Evolutionary conservation across 1,140 invertebrate genomes (phyloP), one percentile per base, ranked within the genome.

Genomic region (Physella acuta): DNA sequence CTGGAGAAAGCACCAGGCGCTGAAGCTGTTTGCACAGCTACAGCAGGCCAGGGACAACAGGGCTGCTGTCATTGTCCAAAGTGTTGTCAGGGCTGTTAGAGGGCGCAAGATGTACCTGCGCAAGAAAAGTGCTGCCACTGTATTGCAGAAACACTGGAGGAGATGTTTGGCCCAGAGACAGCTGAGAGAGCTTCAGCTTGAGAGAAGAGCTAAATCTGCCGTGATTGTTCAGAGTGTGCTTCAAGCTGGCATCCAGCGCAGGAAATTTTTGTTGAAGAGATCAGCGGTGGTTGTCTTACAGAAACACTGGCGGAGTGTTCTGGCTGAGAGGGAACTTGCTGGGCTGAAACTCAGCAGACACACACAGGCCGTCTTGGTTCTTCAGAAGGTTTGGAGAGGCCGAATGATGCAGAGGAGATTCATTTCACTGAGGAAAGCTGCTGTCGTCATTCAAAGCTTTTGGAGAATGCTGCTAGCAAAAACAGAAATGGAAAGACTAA

Each of bases 251-350:
- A 20, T 60, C 31, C n/a, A 24, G 4, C 49, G 68, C 30, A 71
- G 52, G n/a, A 53, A 62, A 1, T 74, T 69, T 49, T 62, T 44
- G 11, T 0, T 33, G 20, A 11, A 68, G 26, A 79, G 74, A 63
- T 2, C 51, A 28, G 71, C 74, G 30, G 74, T 68, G 0, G 14
- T 74, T 66, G 55, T 49, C 24, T 55, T 81, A 44, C 82, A 83
- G 64, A 67, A 24, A 33, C 31, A 33, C 8, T 77, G 63, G 53
- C 51, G 60, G 3, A 51, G 30, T 17, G 63, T 59, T 28, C 55
- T 71, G 33, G 73, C 64, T 17, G 58, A 16, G 28, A 70, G 76
- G 20, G 71, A 77, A 53, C 61, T 76, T 11, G 3, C 20, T 17
- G 66, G 67, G 1, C 71, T 76, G 44, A 65, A 71, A 20, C 69